phyloP scores from a whole-genome alignment of 2,797 vertebrate genomes.

The Triplophysa bombifrons region DNA sequence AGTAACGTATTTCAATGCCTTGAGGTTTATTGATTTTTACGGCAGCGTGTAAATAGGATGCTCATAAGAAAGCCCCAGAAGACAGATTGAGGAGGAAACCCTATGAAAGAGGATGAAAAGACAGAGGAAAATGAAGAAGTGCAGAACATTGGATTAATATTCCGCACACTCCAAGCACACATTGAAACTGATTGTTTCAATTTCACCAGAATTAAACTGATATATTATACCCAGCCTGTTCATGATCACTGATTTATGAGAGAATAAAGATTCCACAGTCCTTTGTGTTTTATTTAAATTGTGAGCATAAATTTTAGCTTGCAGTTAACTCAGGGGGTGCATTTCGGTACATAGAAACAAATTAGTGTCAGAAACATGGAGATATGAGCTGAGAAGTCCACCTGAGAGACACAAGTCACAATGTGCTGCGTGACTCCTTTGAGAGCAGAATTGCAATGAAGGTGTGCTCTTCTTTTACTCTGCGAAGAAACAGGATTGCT shows the following conservation, averaged over 20 bases:
- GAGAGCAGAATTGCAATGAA: slow-evolving; percentile 23
- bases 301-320: slow-evolving; percentile 39
- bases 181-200: slow-evolving; percentile 47
- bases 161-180: slow-evolving; percentile 38
- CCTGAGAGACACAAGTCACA: slow-evolving; percentile 40
- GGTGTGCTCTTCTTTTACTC: background rate
- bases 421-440: slow-evolving; percentile 19
- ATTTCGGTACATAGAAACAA: slow-evolving; percentile 40
- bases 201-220: slow-evolving; percentile 46
- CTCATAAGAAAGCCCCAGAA: slow-evolving; percentile 18
- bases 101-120: slow-evolving; percentile 34
- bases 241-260: slow-evolving; percentile 51
- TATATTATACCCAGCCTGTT: slow-evolving; percentile 45
- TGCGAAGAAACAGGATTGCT: background rate
- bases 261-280: slow-evolving; percentile 44
- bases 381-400: slow-evolving; percentile 32
- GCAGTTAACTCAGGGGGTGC: slow-evolving; percentile 19
- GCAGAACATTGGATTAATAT: slow-evolving; percentile 36
- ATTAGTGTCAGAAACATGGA: slow-evolving; percentile 40
- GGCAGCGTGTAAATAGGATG: slow-evolving; percentile 12
- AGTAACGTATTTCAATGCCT: slow-evolving; percentile 12
- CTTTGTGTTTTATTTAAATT: slow-evolving; percentile 44
- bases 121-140: slow-evolving; percentile 8
- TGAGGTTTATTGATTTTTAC: slow-evolving; percentile 32
- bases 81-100: slow-evolving; percentile 34